phyloP scores from a whole-genome alignment of 2,797 vertebrate genomes.

The Triplophysa bombifrons region DNA sequence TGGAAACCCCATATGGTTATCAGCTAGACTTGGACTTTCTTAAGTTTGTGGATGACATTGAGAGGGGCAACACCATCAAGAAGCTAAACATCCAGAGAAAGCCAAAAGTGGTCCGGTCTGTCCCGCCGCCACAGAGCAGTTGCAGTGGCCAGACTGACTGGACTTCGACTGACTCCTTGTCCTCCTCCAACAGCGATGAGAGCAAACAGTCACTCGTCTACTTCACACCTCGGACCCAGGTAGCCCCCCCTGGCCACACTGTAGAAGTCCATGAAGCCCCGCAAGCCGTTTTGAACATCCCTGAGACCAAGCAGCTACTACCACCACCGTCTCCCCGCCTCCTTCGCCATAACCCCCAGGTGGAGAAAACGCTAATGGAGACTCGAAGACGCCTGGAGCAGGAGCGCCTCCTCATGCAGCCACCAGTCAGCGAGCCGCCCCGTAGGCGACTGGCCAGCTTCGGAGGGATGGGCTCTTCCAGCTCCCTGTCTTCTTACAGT shows the following conservation, averaged over 20 bases:
- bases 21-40: slow-evolving; percentile 98
- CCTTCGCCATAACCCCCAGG: slow-evolving; percentile 87
- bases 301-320: slow-evolving; percentile 81
- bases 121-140: slow-evolving; percentile 61
- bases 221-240: slow-evolving; percentile 66
- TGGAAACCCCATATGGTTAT: slow-evolving; percentile 97
- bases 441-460: slow-evolving; percentile 93
- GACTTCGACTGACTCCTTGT: slow-evolving; percentile 93
- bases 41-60: slow-evolving; percentile 98
- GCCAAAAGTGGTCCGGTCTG: slow-evolving; percentile 74
- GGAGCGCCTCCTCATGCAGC: slow-evolving; percentile 88
- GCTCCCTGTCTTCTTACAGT: slow-evolving; percentile 89
- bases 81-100: slow-evolving; percentile 91
- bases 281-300: slow-evolving; percentile 69
- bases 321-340: slow-evolving; percentile 86
- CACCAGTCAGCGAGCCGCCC: slow-evolving; percentile 78
- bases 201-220: slow-evolving; percentile 82
- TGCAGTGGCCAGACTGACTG: slow-evolving; percentile 77
- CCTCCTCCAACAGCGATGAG: slow-evolving; percentile 94
- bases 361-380: slow-evolving; percentile 98
- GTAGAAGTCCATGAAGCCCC: slow-evolving; percentile 66
- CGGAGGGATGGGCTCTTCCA: slow-evolving; percentile 89
- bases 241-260: slow-evolving; percentile 55
- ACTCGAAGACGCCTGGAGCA: slow-evolving; percentile 92
- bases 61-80: slow-evolving; percentile 95